A percentile compares a stretch with the other conserved stretches of the same genome.
These are phyloP conservation scores for Zaprionus vittiger DNA, from an alignment of 1,140 invertebrate species.

Conservation along the genomic window DNA sequence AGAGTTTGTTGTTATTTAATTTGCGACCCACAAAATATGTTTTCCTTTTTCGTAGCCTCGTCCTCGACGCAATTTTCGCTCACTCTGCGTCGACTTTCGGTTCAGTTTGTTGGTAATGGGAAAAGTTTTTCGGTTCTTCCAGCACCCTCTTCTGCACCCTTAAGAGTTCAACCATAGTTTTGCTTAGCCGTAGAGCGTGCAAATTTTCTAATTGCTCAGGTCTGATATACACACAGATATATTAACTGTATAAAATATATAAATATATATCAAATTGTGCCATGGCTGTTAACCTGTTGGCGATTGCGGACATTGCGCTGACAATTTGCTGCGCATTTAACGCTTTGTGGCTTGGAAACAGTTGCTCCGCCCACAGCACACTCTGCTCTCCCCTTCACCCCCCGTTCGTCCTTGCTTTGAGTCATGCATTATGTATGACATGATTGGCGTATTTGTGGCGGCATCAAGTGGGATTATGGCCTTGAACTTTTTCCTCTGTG, in stretches of 20 bases:
- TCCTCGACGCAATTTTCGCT: conserved; percentile 42
- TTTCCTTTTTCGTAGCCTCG: conserved; percentile 31
- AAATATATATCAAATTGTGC: conserved; percentile 4
- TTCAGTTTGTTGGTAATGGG: conserved; percentile 60
- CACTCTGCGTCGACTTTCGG: conserved; percentile 14
- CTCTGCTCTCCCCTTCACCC: neutral
- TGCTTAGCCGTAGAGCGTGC: conserved; percentile 35
- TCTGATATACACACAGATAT: conserved; percentile 16
- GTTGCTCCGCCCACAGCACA: neutral
- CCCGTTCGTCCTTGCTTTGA: neutral
- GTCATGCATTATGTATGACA: conserved; percentile 73
- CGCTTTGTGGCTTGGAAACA: conserved; percentile 12
- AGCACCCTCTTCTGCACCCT: neutral
- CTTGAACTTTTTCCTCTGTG: conserved; percentile 70
- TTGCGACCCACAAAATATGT: conserved; percentile 50
- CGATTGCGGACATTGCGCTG: conserved; percentile 33
- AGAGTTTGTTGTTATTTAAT: conserved; percentile 76
- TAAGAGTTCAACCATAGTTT: conserved; percentile 55
- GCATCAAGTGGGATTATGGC: conserved; percentile 75
- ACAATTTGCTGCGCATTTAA: conserved; percentile 60
- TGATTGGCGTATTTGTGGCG: conserved; percentile 78
- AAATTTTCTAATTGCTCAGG: conserved; percentile 66
- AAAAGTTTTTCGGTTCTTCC: conserved; percentile 65
- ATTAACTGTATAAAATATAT: neutral
- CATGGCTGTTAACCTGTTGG: conserved; percentile 52